These are phyloP conservation scores for Cryptotis parvus DNA, from an alignment of 2,113 vertebrate species.

Conservation along the genomic window DNA sequence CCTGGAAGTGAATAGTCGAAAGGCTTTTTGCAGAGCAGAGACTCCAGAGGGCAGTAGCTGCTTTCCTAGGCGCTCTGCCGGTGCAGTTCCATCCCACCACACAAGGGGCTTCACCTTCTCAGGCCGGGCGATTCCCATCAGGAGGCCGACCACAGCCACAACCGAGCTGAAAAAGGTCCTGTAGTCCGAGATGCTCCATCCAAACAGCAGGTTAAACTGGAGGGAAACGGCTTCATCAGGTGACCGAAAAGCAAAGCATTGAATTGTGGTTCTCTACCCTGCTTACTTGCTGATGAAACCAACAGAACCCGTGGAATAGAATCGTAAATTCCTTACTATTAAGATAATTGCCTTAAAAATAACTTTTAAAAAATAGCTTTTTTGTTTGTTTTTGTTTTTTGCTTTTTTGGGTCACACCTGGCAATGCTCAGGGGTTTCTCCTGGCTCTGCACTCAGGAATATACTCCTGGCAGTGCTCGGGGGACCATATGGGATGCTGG, in stretches of 20 bases:
- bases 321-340: neutral
- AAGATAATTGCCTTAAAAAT: conserved; percentile 1
- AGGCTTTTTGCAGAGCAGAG: neutral
- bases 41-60: neutral
- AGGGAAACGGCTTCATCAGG: conserved; percentile 1
- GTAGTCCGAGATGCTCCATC: conserved; percentile 72
- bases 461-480: too few species aligned
- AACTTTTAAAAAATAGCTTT: too few species aligned
- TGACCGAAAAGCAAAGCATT: neutral
- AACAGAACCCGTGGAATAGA: neutral
- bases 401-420: too few species aligned
- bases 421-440: too few species aligned
- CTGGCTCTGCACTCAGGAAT: too few species aligned
- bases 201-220: conserved; percentile 82
- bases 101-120: conserved; percentile 48
- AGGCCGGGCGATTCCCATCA: conserved; percentile 71
- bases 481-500: too few species aligned
- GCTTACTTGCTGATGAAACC: neutral
- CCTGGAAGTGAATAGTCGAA: neutral
- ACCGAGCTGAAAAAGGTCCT: conserved; percentile 70
- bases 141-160: conserved; percentile 73
- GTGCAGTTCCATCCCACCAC: neutral
- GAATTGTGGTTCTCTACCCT: neutral
- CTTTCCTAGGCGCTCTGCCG: neutral
- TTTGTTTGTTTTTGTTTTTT: too few species aligned